Conservation (phyloP, 2,888 invertebrate genomes). For the Nasonia oneida region DNA sequence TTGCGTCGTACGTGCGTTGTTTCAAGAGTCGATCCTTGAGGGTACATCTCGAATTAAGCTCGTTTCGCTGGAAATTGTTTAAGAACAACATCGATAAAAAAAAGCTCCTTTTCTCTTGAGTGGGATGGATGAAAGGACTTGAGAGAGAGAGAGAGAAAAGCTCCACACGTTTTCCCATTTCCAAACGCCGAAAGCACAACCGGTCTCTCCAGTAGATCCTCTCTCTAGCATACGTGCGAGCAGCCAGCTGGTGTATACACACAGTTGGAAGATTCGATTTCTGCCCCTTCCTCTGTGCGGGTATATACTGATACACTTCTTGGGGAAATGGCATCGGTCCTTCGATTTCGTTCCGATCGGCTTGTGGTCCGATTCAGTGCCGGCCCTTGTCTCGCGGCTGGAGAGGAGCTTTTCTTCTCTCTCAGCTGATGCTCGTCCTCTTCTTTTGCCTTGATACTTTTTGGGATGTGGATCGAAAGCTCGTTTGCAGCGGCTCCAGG, state of each 20-base stretch:
- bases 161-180: background rate
- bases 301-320: background rate
- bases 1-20: background rate
- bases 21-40: background rate
- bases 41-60: background rate
- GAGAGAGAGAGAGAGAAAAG: background rate
- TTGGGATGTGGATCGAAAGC: slow-evolving; percentile 44
- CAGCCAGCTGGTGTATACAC: background rate
- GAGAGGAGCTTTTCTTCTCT: slow-evolving; percentile 24
- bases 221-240: background rate
- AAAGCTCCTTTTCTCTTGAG: background rate
- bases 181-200: background rate
- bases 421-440: background rate
- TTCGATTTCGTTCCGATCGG: slow-evolving; percentile 43
- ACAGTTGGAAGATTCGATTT: slow-evolving; percentile 27
- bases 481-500: slow-evolving; percentile 10
- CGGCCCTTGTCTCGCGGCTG: background rate
- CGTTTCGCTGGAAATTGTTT: background rate
- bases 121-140: background rate
- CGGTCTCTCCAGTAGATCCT: background rate
- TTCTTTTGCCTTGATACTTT: slow-evolving; percentile 27
- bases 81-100: background rate
- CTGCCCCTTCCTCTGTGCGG: background rate
- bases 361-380: slow-evolving; percentile 38
- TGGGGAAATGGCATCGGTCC: background rate